phyloP scores from a whole-genome alignment of 2,888 invertebrate genomes.

The Hypomecis punctinalis region DNA sequence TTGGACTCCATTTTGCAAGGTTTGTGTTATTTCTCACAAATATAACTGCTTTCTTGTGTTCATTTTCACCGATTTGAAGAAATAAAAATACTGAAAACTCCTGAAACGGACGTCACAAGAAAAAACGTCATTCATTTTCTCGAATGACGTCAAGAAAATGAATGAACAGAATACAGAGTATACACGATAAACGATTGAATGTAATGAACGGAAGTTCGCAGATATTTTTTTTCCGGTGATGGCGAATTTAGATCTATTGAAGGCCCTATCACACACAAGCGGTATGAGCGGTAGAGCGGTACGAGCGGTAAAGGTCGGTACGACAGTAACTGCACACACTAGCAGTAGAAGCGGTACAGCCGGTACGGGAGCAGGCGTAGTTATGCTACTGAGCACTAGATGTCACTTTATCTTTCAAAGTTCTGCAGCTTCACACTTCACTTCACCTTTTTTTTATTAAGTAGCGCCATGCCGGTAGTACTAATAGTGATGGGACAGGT shows the following conservation, averaged over 20 bases:
- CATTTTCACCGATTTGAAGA: slow-evolving; percentile 49
- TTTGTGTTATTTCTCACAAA: slow-evolving; percentile 12
- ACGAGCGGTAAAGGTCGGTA: too few relatives aligned
- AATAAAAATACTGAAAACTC: slow-evolving; percentile 21
- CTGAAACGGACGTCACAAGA: slow-evolving; percentile 18
- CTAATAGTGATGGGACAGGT: too few relatives aligned
- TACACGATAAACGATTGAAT: background rate
- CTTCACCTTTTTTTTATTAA: too few relatives aligned
- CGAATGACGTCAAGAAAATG: slow-evolving; percentile 23
- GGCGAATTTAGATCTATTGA: background rate
- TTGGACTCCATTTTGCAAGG: slow-evolving; percentile 52
- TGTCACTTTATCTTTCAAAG: too few relatives aligned
- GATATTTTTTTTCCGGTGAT: background rate
- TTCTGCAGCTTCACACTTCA: too few relatives aligned
- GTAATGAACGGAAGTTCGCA: background rate
- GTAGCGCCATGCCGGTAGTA: too few relatives aligned
- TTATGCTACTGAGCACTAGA: too few relatives aligned
- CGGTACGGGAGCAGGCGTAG: too few relatives aligned
- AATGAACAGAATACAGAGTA: slow-evolving; percentile 6
- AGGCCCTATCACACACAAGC: too few relatives aligned
- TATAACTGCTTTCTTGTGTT: slow-evolving; percentile 18
- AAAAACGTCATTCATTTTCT: slow-evolving; percentile 25
- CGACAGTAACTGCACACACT: too few relatives aligned
- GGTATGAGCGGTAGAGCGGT: too few relatives aligned
- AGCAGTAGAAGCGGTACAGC: too few relatives aligned